Conservation (phyloP, 2,797 vertebrate species). For the Cetoscarus ocellatus region DNA sequence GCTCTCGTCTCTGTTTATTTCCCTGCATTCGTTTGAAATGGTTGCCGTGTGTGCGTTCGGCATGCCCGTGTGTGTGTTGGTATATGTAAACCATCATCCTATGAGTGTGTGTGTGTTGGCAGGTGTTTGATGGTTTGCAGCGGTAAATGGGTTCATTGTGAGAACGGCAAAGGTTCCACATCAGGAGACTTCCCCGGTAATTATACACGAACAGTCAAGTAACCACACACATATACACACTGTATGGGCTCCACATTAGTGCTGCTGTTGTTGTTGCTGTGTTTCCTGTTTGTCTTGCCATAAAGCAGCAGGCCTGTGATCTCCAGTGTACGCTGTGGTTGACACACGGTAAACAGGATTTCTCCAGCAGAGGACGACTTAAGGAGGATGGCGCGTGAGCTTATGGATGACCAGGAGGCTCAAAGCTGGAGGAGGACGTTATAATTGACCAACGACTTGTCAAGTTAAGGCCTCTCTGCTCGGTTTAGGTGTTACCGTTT, state of each 20-base stretch:
- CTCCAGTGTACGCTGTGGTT: conserved; percentile 61
- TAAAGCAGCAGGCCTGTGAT: conserved; percentile 73
- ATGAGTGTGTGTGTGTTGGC: conserved; percentile 46
- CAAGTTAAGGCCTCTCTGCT: conserved; percentile 24
- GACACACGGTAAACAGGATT: conserved; percentile 73
- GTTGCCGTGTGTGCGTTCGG: conserved; percentile 61
- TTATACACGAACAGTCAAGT: conserved; percentile 72
- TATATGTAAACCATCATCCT: conserved; percentile 30
- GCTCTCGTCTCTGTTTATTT: conserved; percentile 88
- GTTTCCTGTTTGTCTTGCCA: conserved; percentile 67
- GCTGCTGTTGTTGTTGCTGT: conserved; percentile 43
- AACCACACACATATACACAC: conserved; percentile 48
- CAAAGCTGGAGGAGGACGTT: conserved; percentile 64
- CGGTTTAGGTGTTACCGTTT: conserved; percentile 42
- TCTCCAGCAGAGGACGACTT: conserved; percentile 54
- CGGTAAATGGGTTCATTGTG: conserved; percentile 84
- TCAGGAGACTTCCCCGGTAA: conserved; percentile 79
- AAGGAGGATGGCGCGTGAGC: conserved; percentile 51
- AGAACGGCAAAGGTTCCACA: conserved; percentile 82
- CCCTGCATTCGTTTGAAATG: conserved; percentile 86
- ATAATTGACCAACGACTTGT: conserved; percentile 73
- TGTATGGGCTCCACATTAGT: conserved; percentile 8
- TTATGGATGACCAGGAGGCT: conserved; percentile 55
- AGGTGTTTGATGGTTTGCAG: conserved; percentile 80
- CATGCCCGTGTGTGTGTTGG: conserved; percentile 51